A percentile compares a stretch with the other conserved stretches of the same genome.
phyloP scores from a whole-genome alignment of 2,797 vertebrate species.

The Microctenopoma lineatum region DNA sequence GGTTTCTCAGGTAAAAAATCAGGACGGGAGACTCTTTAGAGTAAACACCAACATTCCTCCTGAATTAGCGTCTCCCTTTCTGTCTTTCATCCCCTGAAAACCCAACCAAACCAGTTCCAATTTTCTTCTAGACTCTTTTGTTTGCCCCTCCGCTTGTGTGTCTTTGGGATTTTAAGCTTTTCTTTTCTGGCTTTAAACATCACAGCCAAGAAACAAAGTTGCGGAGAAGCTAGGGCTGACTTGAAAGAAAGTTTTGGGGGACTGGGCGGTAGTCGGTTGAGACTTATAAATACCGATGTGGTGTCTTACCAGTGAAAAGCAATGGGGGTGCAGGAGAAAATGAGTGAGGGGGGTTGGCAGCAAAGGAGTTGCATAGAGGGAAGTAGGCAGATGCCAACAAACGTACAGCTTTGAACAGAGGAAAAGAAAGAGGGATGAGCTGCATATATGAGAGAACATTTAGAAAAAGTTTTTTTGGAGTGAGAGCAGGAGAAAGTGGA shows the following conservation, averaged over 20 bases:
- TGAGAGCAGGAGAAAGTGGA: constrained; percentile 22
- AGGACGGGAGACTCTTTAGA: constrained; percentile 61
- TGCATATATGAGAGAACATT: constrained; percentile 33
- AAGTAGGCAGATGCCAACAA: constrained; percentile 42
- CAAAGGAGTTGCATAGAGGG: constrained; percentile 38
- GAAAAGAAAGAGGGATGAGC: constrained; percentile 57
- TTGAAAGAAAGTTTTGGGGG: constrained; percentile 35
- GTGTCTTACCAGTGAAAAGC: constrained; percentile 42
- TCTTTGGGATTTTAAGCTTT: constrained; percentile 53
- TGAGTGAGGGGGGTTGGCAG: constrained; percentile 28
- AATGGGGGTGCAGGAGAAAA: neutral
- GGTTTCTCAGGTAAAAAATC: constrained; percentile 57
- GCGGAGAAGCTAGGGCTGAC: constrained; percentile 32
- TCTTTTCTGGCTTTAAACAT: constrained; percentile 37
- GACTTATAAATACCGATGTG: constrained; percentile 53
- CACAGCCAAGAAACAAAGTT: constrained; percentile 25
- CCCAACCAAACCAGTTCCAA: constrained; percentile 68
- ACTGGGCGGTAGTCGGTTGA: constrained; percentile 27
- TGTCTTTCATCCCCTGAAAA: constrained; percentile 33
- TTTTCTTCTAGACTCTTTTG: constrained; percentile 60
- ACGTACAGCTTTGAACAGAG: constrained; percentile 50
- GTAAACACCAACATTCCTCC: constrained; percentile 76
- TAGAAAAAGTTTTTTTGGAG: constrained; percentile 23
- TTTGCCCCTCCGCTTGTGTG: constrained; percentile 52
- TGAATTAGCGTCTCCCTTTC: constrained; percentile 37